A percentile compares a stretch with the other conserved stretches of the same genome.
These are phyloP conservation scores for Diuraphis noxia DNA, from an alignment of 1,140 invertebrate genomes.

Conservation along the genomic window DNA sequence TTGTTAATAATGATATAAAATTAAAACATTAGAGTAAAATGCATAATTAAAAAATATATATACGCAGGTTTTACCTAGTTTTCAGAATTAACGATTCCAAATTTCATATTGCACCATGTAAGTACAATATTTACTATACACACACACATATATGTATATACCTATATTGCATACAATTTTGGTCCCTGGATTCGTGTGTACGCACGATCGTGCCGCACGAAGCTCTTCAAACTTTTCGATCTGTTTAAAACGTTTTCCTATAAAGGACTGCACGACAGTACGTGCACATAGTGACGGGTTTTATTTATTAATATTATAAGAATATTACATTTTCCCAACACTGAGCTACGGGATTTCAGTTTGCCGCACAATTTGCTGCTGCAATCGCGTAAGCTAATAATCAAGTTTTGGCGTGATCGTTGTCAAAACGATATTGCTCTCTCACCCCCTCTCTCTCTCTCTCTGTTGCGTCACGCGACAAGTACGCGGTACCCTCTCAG, in stretches of 20 bases:
- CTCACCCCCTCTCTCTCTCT: too few relatives aligned
- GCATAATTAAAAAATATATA: not conserved
- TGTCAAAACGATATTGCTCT: not conserved
- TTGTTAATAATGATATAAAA: not conserved
- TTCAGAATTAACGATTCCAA: not conserved
- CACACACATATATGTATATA: too few relatives aligned
- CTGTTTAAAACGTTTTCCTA: not conserved
- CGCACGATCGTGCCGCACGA: not conserved
- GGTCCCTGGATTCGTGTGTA: not conserved
- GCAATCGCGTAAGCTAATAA: not conserved
- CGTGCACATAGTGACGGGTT: not conserved
- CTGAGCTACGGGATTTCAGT: not conserved
- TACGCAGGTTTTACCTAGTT: not conserved
- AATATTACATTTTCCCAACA: not conserved
- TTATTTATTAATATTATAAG: not conserved
- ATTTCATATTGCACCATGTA: not conserved
- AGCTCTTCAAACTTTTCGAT: not conserved
- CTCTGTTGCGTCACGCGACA: not conserved
- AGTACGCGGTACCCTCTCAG: too few relatives aligned
- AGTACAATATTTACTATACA: too few relatives aligned
- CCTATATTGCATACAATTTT: not conserved
- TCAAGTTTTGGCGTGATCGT: not conserved
- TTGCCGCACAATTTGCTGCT: not conserved
- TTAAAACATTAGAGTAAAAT: not conserved
- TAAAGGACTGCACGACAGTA: not conserved